These are phyloP conservation scores for Microcebus griseorufus DNA, from an alignment of 2,113 vertebrate species.

Conservation along the genomic window DNA sequence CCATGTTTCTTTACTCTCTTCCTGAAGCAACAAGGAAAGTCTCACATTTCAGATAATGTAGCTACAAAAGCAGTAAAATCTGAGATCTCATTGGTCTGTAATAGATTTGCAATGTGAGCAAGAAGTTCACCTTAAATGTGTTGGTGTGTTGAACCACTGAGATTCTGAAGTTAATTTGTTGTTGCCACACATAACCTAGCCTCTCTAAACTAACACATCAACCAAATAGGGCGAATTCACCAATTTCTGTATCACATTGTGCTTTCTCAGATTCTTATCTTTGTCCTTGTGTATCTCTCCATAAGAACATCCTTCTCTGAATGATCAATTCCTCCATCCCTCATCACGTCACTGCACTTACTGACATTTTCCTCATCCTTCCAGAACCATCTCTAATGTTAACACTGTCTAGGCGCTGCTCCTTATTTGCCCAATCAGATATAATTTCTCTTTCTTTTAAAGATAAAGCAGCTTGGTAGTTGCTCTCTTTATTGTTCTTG, in stretches of 20 bases:
- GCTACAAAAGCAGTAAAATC: background rate
- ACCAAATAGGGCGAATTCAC: background rate
- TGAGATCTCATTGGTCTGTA: background rate
- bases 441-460: background rate
- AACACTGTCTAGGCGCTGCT: background rate
- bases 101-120: background rate
- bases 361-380: background rate
- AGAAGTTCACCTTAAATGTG: background rate
- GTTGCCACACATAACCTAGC: background rate
- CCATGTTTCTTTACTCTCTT: background rate
- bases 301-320: background rate
- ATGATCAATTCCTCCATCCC: background rate
- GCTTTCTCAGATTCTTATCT: background rate
- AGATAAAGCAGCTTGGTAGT: background rate
- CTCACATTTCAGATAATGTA: background rate
- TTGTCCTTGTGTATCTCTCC: background rate
- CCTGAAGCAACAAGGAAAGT: background rate
- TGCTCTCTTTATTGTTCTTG: background rate
- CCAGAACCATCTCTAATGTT: background rate
- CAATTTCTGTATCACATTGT: background rate
- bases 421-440: background rate
- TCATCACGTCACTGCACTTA: background rate
- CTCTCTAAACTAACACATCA: background rate
- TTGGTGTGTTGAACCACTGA: background rate
- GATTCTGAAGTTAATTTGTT: background rate